phyloP scores from a whole-genome alignment of 53 echinoderm and acorn worm genomes.

The Apostichopus leukothele region DNA sequence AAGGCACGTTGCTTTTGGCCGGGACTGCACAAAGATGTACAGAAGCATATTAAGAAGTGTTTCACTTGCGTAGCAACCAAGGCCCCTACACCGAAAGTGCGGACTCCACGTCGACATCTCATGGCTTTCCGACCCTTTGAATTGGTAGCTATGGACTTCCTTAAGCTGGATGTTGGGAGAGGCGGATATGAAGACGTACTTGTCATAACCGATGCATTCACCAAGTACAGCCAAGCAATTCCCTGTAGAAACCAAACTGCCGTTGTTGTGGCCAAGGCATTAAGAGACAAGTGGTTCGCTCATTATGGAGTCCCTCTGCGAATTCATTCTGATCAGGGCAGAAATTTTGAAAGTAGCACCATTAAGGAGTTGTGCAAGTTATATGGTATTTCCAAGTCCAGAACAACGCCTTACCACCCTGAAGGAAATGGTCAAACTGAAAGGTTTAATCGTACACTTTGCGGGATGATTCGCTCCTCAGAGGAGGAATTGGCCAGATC shows the following conservation, averaged over 20 bases:
- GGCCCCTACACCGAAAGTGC: too few species aligned
- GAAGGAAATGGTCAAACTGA: constrained; percentile 59
- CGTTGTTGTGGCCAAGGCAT: too few species aligned
- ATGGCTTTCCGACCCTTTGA: too few species aligned
- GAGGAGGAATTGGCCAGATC: constrained; percentile 59
- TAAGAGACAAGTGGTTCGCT: background rate
- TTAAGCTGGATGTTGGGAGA: too few species aligned
- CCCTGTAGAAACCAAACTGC: constrained; percentile 52
- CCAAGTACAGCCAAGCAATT: constrained; percentile 48
- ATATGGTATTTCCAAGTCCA: constrained; percentile 34
- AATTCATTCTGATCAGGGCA: background rate
- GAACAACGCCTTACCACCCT: constrained; percentile 43
- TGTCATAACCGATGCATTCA: constrained; percentile 58
- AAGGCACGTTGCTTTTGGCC: constrained; percentile 51
- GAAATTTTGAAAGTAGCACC: background rate
- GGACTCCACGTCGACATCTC: constrained; percentile 31
- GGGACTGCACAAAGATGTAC: constrained; percentile 26
- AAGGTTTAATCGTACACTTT: constrained; percentile 53
- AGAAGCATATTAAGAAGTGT: constrained; percentile 38
- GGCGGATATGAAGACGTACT: constrained; percentile 52
- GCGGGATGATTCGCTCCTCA: constrained; percentile 50
- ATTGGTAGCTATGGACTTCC: too few species aligned
- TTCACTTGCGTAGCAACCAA: constrained; percentile 47
- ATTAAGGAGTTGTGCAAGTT: background rate
- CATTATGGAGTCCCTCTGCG: background rate